Conservation (phyloP, 2,113 vertebrate genomes). For the Oncorhynchus kisutch region DNA sequence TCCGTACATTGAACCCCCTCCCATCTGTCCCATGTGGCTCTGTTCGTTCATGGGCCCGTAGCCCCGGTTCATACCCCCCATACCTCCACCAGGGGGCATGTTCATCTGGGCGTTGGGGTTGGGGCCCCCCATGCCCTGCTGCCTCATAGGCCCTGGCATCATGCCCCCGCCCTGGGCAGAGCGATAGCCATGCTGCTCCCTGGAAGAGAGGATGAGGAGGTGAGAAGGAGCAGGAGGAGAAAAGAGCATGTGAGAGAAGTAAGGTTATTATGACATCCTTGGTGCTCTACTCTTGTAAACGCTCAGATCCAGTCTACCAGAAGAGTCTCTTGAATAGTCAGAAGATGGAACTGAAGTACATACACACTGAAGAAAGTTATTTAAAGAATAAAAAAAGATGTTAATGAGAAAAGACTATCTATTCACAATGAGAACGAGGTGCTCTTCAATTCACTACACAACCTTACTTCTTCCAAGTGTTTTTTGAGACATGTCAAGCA, state of each 20-base stretch:
- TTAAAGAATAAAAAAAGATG: too few species aligned
- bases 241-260: neutral
- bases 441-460: neutral
- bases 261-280: too few species aligned
- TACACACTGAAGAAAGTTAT: too few species aligned
- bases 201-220: constrained; percentile 51
- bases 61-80: constrained; percentile 70
- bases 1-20: constrained; percentile 66
- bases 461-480: neutral
- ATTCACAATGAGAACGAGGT: neutral
- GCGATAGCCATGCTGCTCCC: constrained; percentile 92
- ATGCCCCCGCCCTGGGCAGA: constrained; percentile 78
- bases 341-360: too few species aligned
- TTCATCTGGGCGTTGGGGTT: constrained; percentile 79
- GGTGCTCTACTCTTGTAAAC: neutral
- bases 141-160: constrained; percentile 70
- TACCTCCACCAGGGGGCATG: constrained; percentile 75
- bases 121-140: constrained; percentile 76
- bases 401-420: neutral
- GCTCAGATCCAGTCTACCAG: neutral
- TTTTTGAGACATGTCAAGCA: neutral
- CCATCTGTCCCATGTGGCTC: constrained; percentile 73
- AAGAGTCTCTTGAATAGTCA: neutral
- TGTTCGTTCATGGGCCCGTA: constrained; percentile 69
- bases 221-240: neutral